A percentile compares a stretch with the other conserved stretches of the same genome.
These are phyloP conservation scores for Geotrypetes seraphini DNA, from an alignment of 2,797 vertebrate genomes.

Conservation along the genomic window DNA sequence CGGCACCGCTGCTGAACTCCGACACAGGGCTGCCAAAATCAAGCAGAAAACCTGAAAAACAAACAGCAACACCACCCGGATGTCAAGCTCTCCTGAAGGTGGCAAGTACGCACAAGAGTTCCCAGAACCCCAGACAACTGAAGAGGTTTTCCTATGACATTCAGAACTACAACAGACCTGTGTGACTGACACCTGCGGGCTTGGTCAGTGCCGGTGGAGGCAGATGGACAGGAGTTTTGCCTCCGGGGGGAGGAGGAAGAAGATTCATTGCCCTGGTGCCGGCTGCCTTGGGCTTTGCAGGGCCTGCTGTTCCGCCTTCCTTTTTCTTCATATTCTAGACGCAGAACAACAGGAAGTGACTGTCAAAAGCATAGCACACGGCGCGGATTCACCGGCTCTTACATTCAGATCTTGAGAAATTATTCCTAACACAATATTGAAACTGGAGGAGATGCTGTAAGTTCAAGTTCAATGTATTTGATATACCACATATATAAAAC, in stretches of 20 bases:
- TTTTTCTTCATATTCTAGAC: constrained; percentile 85
- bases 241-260: constrained; percentile 78
- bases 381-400: too few relatives aligned
- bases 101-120: too few relatives aligned
- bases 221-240: constrained; percentile 39
- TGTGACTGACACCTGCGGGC: constrained; percentile 27
- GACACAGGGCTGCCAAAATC: constrained; percentile 11
- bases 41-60: not conserved
- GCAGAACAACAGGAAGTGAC: not conserved
- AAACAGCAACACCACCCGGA: not conserved
- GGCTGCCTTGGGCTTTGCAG: constrained; percentile 42
- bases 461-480: too few relatives aligned
- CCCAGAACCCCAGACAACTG: too few relatives aligned
- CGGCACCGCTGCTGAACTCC: constrained; percentile 11
- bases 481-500: too few relatives aligned
- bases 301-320: constrained; percentile 46
- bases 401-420: too few relatives aligned
- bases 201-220: constrained; percentile 10
- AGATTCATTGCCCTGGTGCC: constrained; percentile 42
- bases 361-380: too few relatives aligned
- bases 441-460: too few relatives aligned
- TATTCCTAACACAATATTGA: too few relatives aligned
- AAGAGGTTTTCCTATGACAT: too few relatives aligned
- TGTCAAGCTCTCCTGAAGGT: too few relatives aligned
- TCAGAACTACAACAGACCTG: constrained; percentile 67